Conservation (phyloP, 2,797 vertebrate species). For the Lutjanus campechanus region DNA sequence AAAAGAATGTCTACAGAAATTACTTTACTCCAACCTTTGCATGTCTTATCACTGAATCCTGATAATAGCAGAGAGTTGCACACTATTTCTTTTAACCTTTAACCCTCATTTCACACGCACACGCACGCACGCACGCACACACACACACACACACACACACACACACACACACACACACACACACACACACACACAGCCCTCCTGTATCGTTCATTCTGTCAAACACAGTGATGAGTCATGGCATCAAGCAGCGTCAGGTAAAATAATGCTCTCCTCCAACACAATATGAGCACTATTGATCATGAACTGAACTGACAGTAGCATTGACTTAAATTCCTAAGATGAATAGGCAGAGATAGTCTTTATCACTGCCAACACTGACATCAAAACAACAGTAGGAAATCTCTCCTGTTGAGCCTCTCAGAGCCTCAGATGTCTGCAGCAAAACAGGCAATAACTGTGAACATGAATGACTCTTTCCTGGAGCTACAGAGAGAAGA, state of each 20-base stretch:
- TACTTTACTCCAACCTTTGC: slow-evolving; percentile 68
- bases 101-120: slow-evolving; percentile 29
- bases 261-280: slow-evolving; percentile 34
- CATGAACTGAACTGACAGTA: slow-evolving; percentile 21
- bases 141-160: no score
- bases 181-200: not conserved
- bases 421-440: not conserved
- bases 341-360: slow-evolving; percentile 51
- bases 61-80: slow-evolving; percentile 52
- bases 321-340: slow-evolving; percentile 53
- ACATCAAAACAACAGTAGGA: slow-evolving; percentile 30
- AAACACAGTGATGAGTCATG: slow-evolving; percentile 35
- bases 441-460: slow-evolving; percentile 5
- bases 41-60: slow-evolving; percentile 60
- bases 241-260: slow-evolving; percentile 24
- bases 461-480: slow-evolving; percentile 13
- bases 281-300: slow-evolving; percentile 38
- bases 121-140: no score
- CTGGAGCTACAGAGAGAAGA: not conserved
- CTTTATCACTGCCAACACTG: slow-evolving; percentile 30
- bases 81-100: slow-evolving; percentile 62
- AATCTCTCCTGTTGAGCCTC: not conserved
- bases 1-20: slow-evolving; percentile 27
- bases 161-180: not conserved
- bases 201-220: slow-evolving; percentile 10